Evolutionary conservation across 2,113 vertebrate species (phyloP).

Genomic region (Myrmecobius fasciatus): DNA sequence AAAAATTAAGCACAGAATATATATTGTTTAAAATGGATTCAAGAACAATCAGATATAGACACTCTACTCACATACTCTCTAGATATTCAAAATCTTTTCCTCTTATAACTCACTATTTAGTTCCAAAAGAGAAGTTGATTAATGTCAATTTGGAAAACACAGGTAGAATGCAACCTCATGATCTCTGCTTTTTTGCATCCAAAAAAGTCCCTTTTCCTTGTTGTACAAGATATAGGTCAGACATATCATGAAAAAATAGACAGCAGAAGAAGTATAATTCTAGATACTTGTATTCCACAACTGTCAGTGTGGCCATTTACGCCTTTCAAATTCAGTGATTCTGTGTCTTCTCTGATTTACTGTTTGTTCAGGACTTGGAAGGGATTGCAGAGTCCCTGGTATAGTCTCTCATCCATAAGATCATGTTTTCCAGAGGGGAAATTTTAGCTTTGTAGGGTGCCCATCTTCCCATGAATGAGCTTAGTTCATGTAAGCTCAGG

Average conservation of each 20-base stretch:
- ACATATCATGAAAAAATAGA: conserved; percentile 28
- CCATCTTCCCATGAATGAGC: neutral
- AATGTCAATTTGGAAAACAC: conserved; percentile 61
- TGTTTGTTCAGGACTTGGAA: neutral
- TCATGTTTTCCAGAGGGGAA: neutral
- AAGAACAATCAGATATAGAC: conserved; percentile 47
- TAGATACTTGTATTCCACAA: neutral
- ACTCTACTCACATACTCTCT: conserved; percentile 29
- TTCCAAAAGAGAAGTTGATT: conserved; percentile 50
- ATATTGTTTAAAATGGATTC: conserved; percentile 57
- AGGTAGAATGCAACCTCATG: conserved; percentile 55
- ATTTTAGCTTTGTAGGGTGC: neutral
- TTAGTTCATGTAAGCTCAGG: neutral
- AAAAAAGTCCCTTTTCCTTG: conserved; percentile 42
- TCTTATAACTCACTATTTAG: conserved; percentile 55
- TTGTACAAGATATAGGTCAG: conserved; percentile 47
- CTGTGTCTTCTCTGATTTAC: neutral
- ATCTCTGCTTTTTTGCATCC: conserved; percentile 57
- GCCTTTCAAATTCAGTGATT: neutral
- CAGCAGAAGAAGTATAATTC: conserved; percentile 6
- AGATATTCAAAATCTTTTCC: conserved; percentile 56
- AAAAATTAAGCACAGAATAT: conserved; percentile 55
- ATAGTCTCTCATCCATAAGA: neutral
- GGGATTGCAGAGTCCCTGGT: neutral
- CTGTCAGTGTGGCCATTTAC: neutral